A percentile compares a stretch with the other conserved stretches of the same genome.
Evolutionary conservation across 1,140 invertebrate genomes (phyloP).

Genomic region (Macrobrachium rosenbergii): DNA sequence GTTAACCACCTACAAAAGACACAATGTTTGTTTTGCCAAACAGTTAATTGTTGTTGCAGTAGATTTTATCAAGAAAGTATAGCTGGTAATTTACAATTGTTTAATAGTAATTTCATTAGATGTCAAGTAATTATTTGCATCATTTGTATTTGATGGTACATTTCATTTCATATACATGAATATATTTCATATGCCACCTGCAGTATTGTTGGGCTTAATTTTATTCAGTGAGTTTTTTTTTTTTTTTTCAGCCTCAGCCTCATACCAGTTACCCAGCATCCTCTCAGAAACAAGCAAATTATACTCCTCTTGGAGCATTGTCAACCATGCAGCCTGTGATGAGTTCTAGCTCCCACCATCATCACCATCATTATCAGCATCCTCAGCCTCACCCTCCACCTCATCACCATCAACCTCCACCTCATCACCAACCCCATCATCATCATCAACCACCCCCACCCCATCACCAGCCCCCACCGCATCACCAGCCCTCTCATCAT

Average conservation of each 20-base stretch:
- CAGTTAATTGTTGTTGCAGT: too few relatives aligned
- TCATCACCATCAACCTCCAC: constrained; percentile 25
- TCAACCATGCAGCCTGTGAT: constrained; percentile 84
- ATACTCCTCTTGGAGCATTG: constrained; percentile 85
- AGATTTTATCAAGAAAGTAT: too few relatives aligned
- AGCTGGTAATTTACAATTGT: too few relatives aligned
- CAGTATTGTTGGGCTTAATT: background rate
- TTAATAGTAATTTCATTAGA: too few relatives aligned
- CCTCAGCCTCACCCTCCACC: constrained; percentile 35
- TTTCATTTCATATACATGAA: constrained; percentile 3
- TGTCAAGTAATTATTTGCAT: too few relatives aligned
- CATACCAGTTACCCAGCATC: constrained; percentile 43
- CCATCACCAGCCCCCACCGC: constrained; percentile 36
- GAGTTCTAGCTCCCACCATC: constrained; percentile 48
- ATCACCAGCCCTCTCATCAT: constrained; percentile 63
- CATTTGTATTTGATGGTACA: too few relatives aligned
- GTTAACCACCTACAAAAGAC: too few relatives aligned
- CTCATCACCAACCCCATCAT: constrained; percentile 33
- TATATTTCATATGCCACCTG: background rate
- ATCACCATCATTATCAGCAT: constrained; percentile 48
- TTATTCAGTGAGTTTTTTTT: background rate
- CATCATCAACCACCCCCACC: constrained; percentile 34
- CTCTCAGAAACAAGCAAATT: constrained; percentile 68
- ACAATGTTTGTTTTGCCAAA: too few relatives aligned
- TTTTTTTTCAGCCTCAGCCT: constrained; percentile 41